These are phyloP conservation scores for Spondyliosoma cantharus DNA, from an alignment of 2,797 vertebrate genomes.

Conservation along the genomic window DNA sequence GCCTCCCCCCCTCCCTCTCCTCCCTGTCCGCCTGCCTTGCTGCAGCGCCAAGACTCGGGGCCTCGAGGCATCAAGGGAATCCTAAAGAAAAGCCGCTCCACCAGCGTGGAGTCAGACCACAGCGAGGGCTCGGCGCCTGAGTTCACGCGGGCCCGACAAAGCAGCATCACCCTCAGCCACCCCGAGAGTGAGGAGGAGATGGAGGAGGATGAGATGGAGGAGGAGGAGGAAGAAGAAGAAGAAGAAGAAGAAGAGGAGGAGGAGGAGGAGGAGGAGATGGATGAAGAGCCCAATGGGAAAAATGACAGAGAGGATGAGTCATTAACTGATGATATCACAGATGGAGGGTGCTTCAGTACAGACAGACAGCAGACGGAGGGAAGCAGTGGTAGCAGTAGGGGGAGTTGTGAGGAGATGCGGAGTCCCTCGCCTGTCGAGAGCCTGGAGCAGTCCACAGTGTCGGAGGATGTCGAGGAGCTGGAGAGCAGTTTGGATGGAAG, in stretches of 20 bases:
- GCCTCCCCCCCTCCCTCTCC: conserved; percentile 52
- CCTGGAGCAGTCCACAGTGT: conserved; percentile 75
- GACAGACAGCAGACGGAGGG: conserved; percentile 38
- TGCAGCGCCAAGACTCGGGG: conserved; percentile 82
- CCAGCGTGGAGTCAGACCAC: conserved; percentile 79
- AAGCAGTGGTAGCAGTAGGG: conserved; percentile 52
- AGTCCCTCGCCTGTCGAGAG: conserved; percentile 71
- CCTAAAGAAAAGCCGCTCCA: conserved; percentile 85
- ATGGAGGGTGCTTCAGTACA: conserved; percentile 53
- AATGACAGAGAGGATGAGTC: conserved; percentile 68
- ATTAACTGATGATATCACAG: conserved; percentile 59
- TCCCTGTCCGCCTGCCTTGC: conserved; percentile 38
- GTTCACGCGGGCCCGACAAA: conserved; percentile 45
- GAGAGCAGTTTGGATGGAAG: conserved; percentile 83
- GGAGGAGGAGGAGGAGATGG: conserved; percentile 32
- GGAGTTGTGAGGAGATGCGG: conserved; percentile 74
- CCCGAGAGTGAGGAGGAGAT: conserved; percentile 65
- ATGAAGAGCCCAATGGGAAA: conserved; percentile 57
- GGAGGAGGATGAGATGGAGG: conserved; percentile 33
- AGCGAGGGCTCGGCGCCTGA: conserved; percentile 64
- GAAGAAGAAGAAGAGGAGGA: conserved; percentile 18
- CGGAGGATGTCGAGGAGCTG: conserved; percentile 83
- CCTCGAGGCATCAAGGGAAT: conserved; percentile 82
- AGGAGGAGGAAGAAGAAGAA: conserved; percentile 38
- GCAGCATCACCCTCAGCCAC: conserved; percentile 73